Evolutionary conservation across 2,888 invertebrate genomes (phyloP), one percentile per base, ranked within the genome.

Genomic region (Sphecodes monilicornis): DNA sequence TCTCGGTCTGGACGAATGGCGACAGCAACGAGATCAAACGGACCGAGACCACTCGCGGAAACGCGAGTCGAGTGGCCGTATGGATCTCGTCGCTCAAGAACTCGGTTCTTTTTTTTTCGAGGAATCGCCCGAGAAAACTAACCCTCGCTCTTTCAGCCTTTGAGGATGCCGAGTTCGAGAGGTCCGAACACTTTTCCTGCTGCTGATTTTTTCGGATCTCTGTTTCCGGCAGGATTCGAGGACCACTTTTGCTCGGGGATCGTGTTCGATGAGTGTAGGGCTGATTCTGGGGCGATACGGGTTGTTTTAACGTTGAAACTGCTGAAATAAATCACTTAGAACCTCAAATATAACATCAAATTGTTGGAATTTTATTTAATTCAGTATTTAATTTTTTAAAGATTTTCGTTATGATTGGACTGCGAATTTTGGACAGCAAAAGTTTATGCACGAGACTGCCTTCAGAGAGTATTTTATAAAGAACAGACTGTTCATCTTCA

Each of bases 1-100:
- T 11, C 3, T 3, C 71, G 29, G 29, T 22, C 50, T 50, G 50
- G 8, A 50, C 41, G 82, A 69, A 50, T 76, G 82, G 71, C 43
- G 73, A 80, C 71, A 71, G 68, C 72, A 75, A 84, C 85, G 86
- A 85, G 90, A 88, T 89, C 84, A 90, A 90, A 90, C 83, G 83
- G 54, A 73, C 78, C 85, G 81, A 75, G 43, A 64, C 60, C 26
- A 46, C 74, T 86, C 78, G 77, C 36, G 66, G 79, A 60, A 69
- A 69, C 80, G 41, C 36, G 66, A 84, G 88, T 88, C 87, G 84
- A 90, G 90, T 90, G 90, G 88, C 76, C 88, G 88, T 87, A 91
- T 88, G 90, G 90, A 84, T 82, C 82, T 71, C 83, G 85, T 90
- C 90, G 88, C 68, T 13, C 68, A 43, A 64, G 64, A 64, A 18